These are phyloP conservation scores for Noctua pronuba DNA, from an alignment of 2,888 invertebrate species.

Conservation along the genomic window DNA sequence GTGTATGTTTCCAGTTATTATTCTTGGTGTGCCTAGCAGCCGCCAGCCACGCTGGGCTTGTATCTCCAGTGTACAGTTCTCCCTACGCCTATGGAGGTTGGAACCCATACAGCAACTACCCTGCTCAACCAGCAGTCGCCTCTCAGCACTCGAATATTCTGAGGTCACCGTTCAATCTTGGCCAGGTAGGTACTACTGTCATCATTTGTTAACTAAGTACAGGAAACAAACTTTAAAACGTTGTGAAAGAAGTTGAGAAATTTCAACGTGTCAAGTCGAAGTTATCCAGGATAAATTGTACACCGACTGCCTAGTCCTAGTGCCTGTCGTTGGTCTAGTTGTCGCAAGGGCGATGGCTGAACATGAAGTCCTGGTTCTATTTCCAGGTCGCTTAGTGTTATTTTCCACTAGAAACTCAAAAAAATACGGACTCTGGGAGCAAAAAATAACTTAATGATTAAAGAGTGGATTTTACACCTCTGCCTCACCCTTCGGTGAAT, in stretches of 20 bases:
- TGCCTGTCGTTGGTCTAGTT: no score
- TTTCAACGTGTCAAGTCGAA: neutral
- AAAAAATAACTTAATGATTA: neutral
- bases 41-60: slow-evolving; percentile 75
- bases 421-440: neutral
- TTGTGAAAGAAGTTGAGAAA: neutral
- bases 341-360: neutral
- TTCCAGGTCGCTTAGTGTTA: neutral
- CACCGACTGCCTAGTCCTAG: neutral
- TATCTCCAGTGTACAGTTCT: slow-evolving; percentile 81
- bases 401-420: neutral
- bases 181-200: slow-evolving; percentile 86
- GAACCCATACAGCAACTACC: slow-evolving; percentile 85
- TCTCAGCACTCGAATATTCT: slow-evolving; percentile 91
- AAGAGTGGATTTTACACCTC: neutral
- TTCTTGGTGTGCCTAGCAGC: slow-evolving; percentile 78
- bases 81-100: slow-evolving; percentile 80
- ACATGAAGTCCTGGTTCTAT: neutral
- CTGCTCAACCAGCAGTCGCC: slow-evolving; percentile 88
- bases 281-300: neutral
- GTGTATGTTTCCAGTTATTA: slow-evolving; percentile 72
- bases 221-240: neutral
- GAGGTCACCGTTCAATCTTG: slow-evolving; percentile 92
- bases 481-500: neutral
- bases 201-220: neutral